Evolutionary conservation across 1,140 invertebrate species (phyloP).

Genomic region (Drosophila cardini): DNA sequence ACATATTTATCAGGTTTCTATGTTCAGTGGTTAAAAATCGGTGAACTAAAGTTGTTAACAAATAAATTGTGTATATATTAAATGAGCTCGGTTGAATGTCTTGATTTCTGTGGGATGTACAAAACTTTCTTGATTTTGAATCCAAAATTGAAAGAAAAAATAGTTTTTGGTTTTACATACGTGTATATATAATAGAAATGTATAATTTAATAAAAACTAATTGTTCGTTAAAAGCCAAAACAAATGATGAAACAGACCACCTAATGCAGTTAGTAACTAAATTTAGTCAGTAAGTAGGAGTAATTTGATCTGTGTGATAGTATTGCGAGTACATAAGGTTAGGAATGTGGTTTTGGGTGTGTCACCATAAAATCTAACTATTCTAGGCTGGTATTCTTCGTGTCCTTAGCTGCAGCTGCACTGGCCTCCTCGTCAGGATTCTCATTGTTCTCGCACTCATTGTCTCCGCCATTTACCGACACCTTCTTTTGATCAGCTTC

Average conservation of each 20-base stretch:
- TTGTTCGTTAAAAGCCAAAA: slow-evolving; percentile 31
- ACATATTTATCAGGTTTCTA: background rate
- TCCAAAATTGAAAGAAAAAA: slow-evolving; percentile 3
- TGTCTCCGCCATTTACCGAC: slow-evolving; percentile 44
- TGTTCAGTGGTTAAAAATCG: background rate
- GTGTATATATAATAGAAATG: slow-evolving; percentile 40
- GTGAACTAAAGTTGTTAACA: background rate
- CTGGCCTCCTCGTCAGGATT: slow-evolving; percentile 68
- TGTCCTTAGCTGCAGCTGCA: slow-evolving; percentile 37
- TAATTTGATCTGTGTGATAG: slow-evolving; percentile 17
- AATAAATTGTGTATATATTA: background rate
- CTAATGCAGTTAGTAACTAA: slow-evolving; percentile 40
- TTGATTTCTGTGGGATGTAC: background rate
- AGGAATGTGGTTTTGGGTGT: slow-evolving; percentile 61
- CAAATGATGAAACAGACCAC: slow-evolving; percentile 24
- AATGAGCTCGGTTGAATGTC: background rate
- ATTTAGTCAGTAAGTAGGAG: slow-evolving; percentile 24
- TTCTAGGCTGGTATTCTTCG: slow-evolving; percentile 22
- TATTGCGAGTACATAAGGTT: slow-evolving; percentile 20
- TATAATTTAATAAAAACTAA: slow-evolving; percentile 67
- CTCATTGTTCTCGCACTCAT: slow-evolving; percentile 77
- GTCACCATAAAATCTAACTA: slow-evolving; percentile 4
- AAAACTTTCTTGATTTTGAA: background rate
- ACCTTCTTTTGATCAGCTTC: slow-evolving; percentile 86
- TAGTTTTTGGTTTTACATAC: slow-evolving; percentile 1